Evolutionary conservation across 2,888 invertebrate species (phyloP).

Genomic region (Orthosia cruda): DNA sequence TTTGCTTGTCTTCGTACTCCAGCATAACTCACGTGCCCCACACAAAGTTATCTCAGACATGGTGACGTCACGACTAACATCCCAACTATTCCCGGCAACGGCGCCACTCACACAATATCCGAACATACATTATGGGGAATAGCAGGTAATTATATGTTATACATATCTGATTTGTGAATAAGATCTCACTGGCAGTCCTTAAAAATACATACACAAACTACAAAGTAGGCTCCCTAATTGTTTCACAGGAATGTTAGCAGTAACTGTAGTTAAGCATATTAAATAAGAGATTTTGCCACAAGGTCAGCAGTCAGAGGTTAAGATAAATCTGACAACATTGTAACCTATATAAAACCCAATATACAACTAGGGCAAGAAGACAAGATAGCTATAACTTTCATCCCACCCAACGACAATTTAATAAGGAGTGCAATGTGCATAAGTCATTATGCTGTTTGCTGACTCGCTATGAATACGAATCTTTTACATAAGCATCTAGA

Average conservation of each 20-base stretch:
- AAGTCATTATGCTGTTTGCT: slow-evolving; percentile 26
- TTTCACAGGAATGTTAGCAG: too few species aligned
- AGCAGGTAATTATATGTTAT: not conserved
- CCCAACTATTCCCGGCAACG: slow-evolving; percentile 24
- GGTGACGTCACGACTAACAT: slow-evolving; percentile 27
- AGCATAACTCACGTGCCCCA: slow-evolving; percentile 9
- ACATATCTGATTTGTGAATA: not conserved
- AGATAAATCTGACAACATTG: too few species aligned
- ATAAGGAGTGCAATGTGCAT: slow-evolving; percentile 23
- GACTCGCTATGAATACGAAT: slow-evolving; percentile 37
- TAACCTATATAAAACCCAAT: not conserved
- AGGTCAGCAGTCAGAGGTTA: accelerated
- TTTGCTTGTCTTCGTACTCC: slow-evolving; percentile 12
- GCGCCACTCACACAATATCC: slow-evolving; percentile 11
- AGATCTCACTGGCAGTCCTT: not conserved
- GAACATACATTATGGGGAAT: slow-evolving; percentile 5
- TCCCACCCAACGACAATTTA: slow-evolving; percentile 4
- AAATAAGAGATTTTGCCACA: too few species aligned
- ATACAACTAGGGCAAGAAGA: not conserved
- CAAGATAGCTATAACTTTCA: not conserved
- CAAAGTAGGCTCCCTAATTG: too few species aligned
- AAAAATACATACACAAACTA: not conserved
- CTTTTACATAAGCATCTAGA: too few species aligned
- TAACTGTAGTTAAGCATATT: too few species aligned
- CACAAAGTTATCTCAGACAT: slow-evolving; percentile 22